Conservation (phyloP, 1,140 invertebrate species). For the Bombus confusus region DNA sequence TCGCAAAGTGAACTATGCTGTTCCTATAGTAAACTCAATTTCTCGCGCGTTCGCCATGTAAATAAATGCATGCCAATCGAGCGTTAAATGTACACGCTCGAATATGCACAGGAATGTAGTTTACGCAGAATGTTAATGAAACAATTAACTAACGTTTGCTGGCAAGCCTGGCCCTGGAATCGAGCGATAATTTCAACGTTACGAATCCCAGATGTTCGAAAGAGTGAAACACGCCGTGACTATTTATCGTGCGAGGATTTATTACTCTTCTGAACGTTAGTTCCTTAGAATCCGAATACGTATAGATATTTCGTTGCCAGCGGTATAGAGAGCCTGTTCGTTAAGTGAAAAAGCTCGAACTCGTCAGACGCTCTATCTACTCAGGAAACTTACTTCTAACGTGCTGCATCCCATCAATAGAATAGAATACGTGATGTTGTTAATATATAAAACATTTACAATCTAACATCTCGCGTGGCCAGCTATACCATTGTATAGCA, state of each 20-base stretch:
- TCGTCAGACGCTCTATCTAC: neutral
- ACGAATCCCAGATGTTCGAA: slow-evolving; percentile 8
- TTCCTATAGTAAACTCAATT: slow-evolving; percentile 32
- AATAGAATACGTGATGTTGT: too few relatives aligned
- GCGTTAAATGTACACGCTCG: slow-evolving; percentile 34
- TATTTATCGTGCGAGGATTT: neutral
- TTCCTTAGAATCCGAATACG: slow-evolving; percentile 19
- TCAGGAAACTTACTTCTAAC: neutral
- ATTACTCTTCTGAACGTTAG: neutral
- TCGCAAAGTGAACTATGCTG: slow-evolving; percentile 18
- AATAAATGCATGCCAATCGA: slow-evolving; percentile 46
- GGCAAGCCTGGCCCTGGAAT: neutral
- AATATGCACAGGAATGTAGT: slow-evolving; percentile 47
- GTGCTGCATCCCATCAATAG: too few relatives aligned
- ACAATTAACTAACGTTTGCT: slow-evolving; percentile 33
- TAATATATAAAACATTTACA: neutral
- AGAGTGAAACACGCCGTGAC: neutral
- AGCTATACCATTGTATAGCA: neutral
- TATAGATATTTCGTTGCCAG: neutral
- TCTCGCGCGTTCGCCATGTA: slow-evolving; percentile 35
- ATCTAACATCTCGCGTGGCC: neutral
- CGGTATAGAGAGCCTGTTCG: neutral
- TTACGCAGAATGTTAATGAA: slow-evolving; percentile 49
- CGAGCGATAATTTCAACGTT: slow-evolving; percentile 7
- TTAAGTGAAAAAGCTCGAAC: slow-evolving; percentile 7